Percentiles rank a stretch among this genome's conserved stretches.
phyloP scores from a whole-genome alignment of 2,797 vertebrate species.

The Allobates femoralis region DNA sequence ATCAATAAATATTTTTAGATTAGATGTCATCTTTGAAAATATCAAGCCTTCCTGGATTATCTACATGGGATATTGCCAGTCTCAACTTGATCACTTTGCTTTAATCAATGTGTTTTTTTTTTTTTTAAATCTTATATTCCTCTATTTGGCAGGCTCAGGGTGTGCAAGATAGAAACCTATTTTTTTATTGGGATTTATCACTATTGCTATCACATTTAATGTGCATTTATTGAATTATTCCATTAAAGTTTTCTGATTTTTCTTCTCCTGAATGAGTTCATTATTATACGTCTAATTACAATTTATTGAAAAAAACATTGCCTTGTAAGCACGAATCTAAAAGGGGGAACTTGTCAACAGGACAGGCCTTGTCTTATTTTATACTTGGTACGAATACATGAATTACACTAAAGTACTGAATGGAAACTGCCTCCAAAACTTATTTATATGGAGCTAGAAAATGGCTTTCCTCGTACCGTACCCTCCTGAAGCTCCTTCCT shows the following conservation, averaged over 20 bases:
- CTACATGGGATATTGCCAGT: background rate
- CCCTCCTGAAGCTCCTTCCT: too few relatives aligned
- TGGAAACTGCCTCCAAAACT: too few relatives aligned
- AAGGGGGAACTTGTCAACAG: too few relatives aligned
- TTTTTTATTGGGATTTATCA: background rate
- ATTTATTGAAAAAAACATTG: too few relatives aligned
- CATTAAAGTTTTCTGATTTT: background rate
- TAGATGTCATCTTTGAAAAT: background rate
- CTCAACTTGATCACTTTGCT: background rate
- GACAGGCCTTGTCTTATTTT: too few relatives aligned
- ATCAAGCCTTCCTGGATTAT: background rate
- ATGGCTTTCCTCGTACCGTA: too few relatives aligned
- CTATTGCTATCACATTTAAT: background rate
- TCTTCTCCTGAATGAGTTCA: background rate
- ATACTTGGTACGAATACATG: too few relatives aligned
- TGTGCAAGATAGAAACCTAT: background rate
- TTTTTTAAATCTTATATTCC: background rate
- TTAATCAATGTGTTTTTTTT: background rate
- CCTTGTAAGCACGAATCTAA: too few relatives aligned
- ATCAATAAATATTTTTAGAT: background rate
- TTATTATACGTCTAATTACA: background rate
- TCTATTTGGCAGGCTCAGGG: background rate
- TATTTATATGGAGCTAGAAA: too few relatives aligned
- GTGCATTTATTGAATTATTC: background rate
- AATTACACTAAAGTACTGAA: too few relatives aligned